Evolutionary conservation across 1,140 invertebrate genomes (phyloP), one percentile per base, ranked within the genome.

Genomic region (Ectropis grisescens): DNA sequence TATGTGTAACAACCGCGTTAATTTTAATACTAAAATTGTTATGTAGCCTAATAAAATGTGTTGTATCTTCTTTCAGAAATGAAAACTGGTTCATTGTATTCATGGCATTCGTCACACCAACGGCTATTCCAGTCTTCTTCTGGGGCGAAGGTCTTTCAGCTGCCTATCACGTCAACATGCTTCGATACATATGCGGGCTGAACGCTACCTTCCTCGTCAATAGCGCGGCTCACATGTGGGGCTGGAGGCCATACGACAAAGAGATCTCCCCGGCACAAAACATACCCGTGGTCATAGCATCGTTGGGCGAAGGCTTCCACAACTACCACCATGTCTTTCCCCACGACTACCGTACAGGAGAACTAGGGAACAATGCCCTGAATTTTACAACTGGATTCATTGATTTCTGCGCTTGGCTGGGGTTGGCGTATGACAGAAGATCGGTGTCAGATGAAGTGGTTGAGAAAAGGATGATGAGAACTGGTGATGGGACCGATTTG

Each of bases 131-230:
- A 0, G 86, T 90, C 27, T 89, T 88, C 39, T 82, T 85, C 4
- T 98, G 94, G 94, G 84, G 84, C 14, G 96, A 98, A 74, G 86
- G 85, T 0, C 86, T 88, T 44, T 48, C 57, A 6, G 91, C 90
- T 56, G 84, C 93, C 2, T 95, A 90, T 79, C 93, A 92, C 66
- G 80, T 96, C 9, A 88, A 89, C 6, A 68, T 96, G 46, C 85
- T 96, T 45, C 86, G 95, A 24, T 97, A 95, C 72, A 85, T 86
- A 13, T 85, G 91, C 40, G 90, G 88, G 2, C 82, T 97, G 13
- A 93, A 98, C 62, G 86, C 89, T 50, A 97, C 95, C 3, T 98
- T 95, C 94, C 76, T 94, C 27, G 94, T 97, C 0, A 98, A 98
- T 69, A 94, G 92, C 47, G 90, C 91, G 14, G 95, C 95, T 3